Evolutionary conservation across 2,797 vertebrate genomes (phyloP), one percentile per base, ranked within the genome.

Genomic region (Coregonus suidteri): DNA sequence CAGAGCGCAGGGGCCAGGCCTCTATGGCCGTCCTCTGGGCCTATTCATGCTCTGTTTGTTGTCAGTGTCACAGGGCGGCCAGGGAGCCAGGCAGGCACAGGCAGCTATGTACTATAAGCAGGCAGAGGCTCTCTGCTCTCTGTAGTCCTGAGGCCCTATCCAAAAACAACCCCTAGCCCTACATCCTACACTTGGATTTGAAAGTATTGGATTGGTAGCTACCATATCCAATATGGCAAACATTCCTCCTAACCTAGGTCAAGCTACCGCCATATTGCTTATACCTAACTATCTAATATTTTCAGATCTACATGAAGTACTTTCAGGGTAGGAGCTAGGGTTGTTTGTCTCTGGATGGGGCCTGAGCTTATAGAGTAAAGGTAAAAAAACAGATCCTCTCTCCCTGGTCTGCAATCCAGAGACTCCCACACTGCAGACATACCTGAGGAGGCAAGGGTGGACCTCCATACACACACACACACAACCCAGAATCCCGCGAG

Each of bases 401-500:
- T 73, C 52, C 83, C 77, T 83, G 84, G 85, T 82, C 54, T 31
- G 13, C 71, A 37, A 5, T 20, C 53, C 69, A 54, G 54, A 73
- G 34, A 62, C 64, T 71, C 56, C 66, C 79, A 81, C 90, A 93
- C 91, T 86, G 89, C 90, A 89, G 85, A 91, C 93, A 94, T 93
- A 93, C 94, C 93, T 86, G 85, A 88, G 87, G 83, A 92, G 86
- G 81, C 66, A 81, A 88, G 88, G 90, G 84, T 89, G 86, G 89
- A 91, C 92, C 89, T 89, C 89, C 88, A 90, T 13, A 73, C 51
- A 76, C 35, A 53, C 82, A 87, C 74, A 71, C 67, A 85, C 82
- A 71, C 18, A 51, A n/a, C 30, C 31, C 83, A 73, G 77, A 69
- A 18, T 66, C 37, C n/a, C 18, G 73, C 51, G 69, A 83, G 83